Base-by-base conservation (phyloP, 92 coral and sea anemone genomes). In the Actinernus sp. region DNA sequence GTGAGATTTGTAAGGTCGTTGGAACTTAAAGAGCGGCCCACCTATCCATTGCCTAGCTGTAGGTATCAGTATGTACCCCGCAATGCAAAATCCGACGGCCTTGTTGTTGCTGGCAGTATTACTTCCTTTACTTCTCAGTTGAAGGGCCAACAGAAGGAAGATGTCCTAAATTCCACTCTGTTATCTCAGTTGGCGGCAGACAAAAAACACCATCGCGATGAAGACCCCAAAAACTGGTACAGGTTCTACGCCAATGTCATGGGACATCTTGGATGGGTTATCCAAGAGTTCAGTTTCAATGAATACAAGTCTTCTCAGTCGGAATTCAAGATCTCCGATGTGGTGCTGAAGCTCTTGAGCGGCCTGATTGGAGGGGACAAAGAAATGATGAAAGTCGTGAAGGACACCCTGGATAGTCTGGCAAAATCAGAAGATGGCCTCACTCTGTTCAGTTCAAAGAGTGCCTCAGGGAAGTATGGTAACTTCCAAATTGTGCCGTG, bases 131-230 rank as follows among this genome's bases (percentile, higher is more conserved):
- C 53, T 26, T 3, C 8, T 6, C 23, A 41, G 16, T 21, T 76
- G 32, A 20, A 12, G 0, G 49, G 45, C 16, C 76, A 76, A 30
- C 47, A 61, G 53, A 61, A 61, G 62, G 49, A 37, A 30, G 86
- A 79, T 22, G 80, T 79, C 55, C 51, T 71, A 3, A 27, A 79
- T 30, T 38, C 73, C 62, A 60, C 86, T n/a, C 41, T 79, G 26
- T 28, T 79, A 14, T 79, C 86, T 26, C 86, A 79, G 31, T 71
- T 79, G 54, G 86, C 86, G 2, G 86, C 86, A 26, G 40, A 45
- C 57, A 69, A 79, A 56, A 71, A 70, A 36, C 31, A 59, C 71
- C 47, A 61, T 34, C 73, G 80, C 12, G 10, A 2, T 17, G 24
- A 26, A 2, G 73, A 79, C 36, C 0, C 55, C 58, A 31, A 50